Evolutionary conservation across 2,888 invertebrate genomes (phyloP).

Genomic region (Eilema griseolum): DNA sequence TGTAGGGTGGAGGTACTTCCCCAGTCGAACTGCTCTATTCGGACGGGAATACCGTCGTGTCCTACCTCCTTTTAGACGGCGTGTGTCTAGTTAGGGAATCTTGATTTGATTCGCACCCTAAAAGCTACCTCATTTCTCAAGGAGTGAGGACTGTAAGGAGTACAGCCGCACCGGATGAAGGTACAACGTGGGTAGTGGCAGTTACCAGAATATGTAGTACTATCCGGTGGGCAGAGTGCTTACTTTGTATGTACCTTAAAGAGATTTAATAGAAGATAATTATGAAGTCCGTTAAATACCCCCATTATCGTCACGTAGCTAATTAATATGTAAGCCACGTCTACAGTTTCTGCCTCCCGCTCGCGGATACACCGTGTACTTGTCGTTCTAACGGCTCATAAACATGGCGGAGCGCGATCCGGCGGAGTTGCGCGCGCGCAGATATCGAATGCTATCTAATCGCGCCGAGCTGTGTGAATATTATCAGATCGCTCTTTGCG

Average conservation of each 20-base stretch:
- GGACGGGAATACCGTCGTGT: too few species aligned
- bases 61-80: too few species aligned
- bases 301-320: conserved; percentile 5
- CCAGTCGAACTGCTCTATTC: too few species aligned
- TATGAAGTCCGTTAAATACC: not conserved
- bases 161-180: not conserved
- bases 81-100: too few species aligned
- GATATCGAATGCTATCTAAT: conserved; percentile 16
- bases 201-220: not conserved
- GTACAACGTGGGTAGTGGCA: not conserved
- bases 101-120: not conserved
- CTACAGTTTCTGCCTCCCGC: not conserved
- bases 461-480: not conserved
- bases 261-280: not conserved
- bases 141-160: not conserved
- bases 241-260: not conserved
- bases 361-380: not conserved
- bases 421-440: conserved; percentile 15
- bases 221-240: not conserved
- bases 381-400: conserved; percentile 7
- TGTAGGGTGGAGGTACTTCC: too few species aligned
- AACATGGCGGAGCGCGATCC: conserved; percentile 9
- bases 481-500: conserved; percentile 7
- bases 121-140: not conserved
- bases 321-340: conserved; percentile 7